These are phyloP conservation scores for Glyphotaelius pellucidus DNA, from an alignment of 2,888 invertebrate species.

Conservation along the genomic window DNA sequence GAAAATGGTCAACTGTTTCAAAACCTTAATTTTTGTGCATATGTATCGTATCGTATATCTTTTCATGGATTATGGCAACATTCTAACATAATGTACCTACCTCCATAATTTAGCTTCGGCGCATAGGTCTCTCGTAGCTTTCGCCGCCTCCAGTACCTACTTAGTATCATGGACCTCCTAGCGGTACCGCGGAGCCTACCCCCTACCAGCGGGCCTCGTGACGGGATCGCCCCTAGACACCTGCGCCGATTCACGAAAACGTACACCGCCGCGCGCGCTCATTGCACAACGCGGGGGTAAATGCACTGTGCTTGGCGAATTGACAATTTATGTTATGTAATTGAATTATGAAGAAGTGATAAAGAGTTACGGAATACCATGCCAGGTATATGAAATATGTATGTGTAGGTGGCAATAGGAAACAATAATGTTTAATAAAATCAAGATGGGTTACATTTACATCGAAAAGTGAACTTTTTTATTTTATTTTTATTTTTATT, in stretches of 20 bases:
- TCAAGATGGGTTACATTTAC: background rate
- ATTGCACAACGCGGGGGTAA: constrained; percentile 45
- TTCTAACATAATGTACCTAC: background rate
- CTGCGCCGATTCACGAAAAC: constrained; percentile 45
- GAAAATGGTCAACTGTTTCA: too few species aligned
- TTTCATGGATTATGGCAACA: too few species aligned
- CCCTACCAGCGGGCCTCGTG: constrained; percentile 47
- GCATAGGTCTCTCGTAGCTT: background rate
- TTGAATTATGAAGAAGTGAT: background rate
- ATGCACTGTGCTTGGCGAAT: constrained; percentile 17
- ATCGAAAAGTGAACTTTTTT: background rate
- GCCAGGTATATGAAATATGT: too few species aligned
- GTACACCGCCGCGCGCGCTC: constrained; percentile 12
- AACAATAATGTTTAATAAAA: too few species aligned
- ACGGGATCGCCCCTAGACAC: constrained; percentile 59
- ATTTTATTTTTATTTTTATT: too few species aligned
- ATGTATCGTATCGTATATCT: too few species aligned
- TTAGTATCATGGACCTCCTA: background rate
- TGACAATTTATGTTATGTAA: constrained; percentile 17
- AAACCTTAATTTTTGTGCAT: too few species aligned
- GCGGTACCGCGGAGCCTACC: background rate
- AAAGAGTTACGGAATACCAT: background rate
- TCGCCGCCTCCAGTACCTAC: background rate
- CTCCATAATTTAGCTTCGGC: background rate
- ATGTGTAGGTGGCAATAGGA: too few species aligned